Conservation (phyloP, 23 tunicate species). For the Trididemnum clinides region DNA sequence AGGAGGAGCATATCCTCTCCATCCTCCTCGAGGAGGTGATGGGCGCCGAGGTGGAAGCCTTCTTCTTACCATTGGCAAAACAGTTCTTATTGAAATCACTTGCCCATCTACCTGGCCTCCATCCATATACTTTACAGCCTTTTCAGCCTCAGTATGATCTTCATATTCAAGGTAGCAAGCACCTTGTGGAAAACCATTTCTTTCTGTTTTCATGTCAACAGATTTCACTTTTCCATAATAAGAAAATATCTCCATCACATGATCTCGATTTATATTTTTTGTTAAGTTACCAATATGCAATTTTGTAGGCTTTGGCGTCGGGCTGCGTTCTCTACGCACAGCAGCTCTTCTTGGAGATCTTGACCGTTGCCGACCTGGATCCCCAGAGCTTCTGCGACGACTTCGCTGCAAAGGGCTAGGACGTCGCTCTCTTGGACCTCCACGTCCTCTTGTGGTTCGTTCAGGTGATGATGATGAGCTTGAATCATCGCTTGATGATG, state of each 20-base stretch:
- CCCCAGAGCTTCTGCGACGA: slow-evolving; percentile 43
- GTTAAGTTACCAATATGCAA: slow-evolving; percentile 80
- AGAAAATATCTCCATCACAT: slow-evolving; percentile 82
- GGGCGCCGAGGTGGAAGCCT: slow-evolving; percentile 44
- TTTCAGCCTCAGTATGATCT: slow-evolving; percentile 88
- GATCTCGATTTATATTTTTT: slow-evolving; percentile 89
- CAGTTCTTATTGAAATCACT: slow-evolving; percentile 67
- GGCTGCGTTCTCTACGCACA: slow-evolving; percentile 66
- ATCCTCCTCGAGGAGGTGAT: slow-evolving; percentile 65
- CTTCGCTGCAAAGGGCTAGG: slow-evolving; percentile 37
- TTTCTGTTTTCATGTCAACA: slow-evolving; percentile 80
- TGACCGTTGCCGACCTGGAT: slow-evolving; percentile 43
- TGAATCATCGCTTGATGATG: slow-evolving; percentile 53
- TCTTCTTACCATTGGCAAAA: slow-evolving; percentile 66
- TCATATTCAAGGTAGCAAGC: slow-evolving; percentile 90
- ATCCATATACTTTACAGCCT: slow-evolving; percentile 93
- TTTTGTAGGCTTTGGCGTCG: slow-evolving; percentile 86
- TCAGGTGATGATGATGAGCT: slow-evolving; percentile 64
- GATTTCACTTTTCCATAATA: slow-evolving; percentile 86
- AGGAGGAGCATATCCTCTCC: slow-evolving; percentile 59
- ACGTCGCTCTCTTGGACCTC: slow-evolving; percentile 56
- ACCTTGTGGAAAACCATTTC: slow-evolving; percentile 61
- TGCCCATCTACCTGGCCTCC: slow-evolving; percentile 98
- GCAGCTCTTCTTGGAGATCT: slow-evolving; percentile 68
- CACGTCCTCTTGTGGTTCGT: slow-evolving; percentile 42